Percentiles rank a stretch among this genome's conserved stretches.
These are phyloP conservation scores for Epinephelus fuscoguttatus DNA, from an alignment of 2,113 vertebrate genomes.

Conservation along the genomic window DNA sequence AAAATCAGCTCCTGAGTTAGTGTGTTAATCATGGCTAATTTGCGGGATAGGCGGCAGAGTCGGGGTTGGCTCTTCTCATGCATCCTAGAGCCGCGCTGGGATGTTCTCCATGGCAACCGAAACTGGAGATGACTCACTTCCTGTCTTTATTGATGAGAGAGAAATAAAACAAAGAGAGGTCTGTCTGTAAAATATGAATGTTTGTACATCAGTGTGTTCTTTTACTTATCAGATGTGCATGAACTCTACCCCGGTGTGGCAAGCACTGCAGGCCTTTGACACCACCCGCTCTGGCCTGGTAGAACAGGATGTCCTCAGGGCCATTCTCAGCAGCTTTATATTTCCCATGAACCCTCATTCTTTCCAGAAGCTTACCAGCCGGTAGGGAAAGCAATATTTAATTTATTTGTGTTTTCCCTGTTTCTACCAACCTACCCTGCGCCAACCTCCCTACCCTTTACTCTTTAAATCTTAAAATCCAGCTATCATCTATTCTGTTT, in stretches of 20 bases:
- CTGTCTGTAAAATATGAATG: conserved; percentile 24
- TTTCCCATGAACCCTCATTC: conserved; percentile 80
- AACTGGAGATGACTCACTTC: conserved; percentile 57
- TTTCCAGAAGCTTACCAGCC: conserved; percentile 85
- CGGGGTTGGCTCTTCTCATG: conserved; percentile 42
- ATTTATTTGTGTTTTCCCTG: conserved; percentile 8
- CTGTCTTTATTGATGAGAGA: conserved; percentile 30
- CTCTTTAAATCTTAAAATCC: conserved; percentile 28
- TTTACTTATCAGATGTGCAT: conserved; percentile 43
- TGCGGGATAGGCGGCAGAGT: conserved; percentile 63
- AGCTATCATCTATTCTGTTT: conserved; percentile 12
- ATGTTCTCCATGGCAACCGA: conserved; percentile 79
- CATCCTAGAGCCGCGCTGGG: conserved; percentile 49
- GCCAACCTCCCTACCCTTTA: conserved; percentile 9
- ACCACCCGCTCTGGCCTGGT: conserved; percentile 77
- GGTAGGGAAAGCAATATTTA: conserved; percentile 5
- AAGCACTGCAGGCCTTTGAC: conserved; percentile 83
- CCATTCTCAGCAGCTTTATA: conserved; percentile 84
- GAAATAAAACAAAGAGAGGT: conserved; percentile 5
- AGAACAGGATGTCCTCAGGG: conserved; percentile 83
- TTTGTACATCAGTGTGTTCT: conserved; percentile 18
- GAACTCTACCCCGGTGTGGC: conserved; percentile 69
- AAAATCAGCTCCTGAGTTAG: conserved; percentile 83
- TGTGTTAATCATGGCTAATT: conserved; percentile 85
- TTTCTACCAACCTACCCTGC: background rate